These are phyloP conservation scores for Lithophane semibrunnea DNA, from an alignment of 2,888 invertebrate genomes.

Conservation along the genomic window DNA sequence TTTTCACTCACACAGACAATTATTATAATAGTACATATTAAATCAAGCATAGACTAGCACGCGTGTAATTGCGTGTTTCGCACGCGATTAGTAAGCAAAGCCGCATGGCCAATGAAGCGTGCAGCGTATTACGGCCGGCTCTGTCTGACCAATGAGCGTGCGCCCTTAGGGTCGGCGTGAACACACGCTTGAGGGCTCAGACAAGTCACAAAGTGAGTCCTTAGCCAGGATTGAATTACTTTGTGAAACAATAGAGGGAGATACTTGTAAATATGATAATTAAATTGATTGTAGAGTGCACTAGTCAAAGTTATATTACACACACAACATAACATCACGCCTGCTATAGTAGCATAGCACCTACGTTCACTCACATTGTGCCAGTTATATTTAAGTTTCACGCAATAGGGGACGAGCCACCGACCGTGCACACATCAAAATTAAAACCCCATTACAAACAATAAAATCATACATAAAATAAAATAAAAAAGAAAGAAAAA, in stretches of 20 bases:
- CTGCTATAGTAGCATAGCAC: too few relatives aligned
- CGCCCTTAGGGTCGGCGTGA: slow-evolving; percentile 34
- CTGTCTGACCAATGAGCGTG: slow-evolving; percentile 49
- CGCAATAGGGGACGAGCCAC: neutral
- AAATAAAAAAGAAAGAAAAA: too few relatives aligned
- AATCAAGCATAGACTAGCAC: slow-evolving; percentile 47
- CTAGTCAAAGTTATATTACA: too few relatives aligned
- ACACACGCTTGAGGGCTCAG: slow-evolving; percentile 12
- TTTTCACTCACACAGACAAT: slow-evolving; percentile 10
- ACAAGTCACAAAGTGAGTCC: slow-evolving; percentile 43
- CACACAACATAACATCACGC: neutral
- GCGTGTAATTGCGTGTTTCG: slow-evolving; percentile 51
- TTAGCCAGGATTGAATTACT: slow-evolving; percentile 43
- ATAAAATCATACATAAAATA: too few relatives aligned
- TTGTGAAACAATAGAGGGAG: slow-evolving; percentile 21
- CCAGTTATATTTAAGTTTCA: neutral
- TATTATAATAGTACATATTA: slow-evolving; percentile 32
- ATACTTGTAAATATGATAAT: slow-evolving; percentile 4
- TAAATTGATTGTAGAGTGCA: neutral
- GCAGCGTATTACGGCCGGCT: slow-evolving; percentile 33
- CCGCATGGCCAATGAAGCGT: slow-evolving; percentile 49
- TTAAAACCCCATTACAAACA: neutral
- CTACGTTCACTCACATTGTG: neutral
- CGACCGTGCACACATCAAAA: neutral
- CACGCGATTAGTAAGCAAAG: slow-evolving; percentile 54